Evolutionary conservation across 2,888 invertebrate genomes (phyloP), one percentile per base, ranked within the genome.

Genomic region (Synanthedon myopaeformis): DNA sequence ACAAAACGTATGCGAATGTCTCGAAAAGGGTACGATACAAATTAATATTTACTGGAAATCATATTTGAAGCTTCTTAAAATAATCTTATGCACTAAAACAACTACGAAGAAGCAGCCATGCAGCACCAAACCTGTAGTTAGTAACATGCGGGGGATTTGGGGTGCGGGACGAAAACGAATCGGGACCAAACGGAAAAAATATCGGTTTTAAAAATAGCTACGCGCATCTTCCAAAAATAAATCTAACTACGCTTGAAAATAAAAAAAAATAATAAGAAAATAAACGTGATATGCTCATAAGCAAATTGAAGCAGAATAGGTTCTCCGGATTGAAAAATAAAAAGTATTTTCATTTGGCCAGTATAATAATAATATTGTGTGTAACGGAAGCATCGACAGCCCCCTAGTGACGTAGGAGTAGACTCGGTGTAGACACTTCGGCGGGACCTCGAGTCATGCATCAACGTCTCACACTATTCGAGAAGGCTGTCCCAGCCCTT

Each of bases 231-330:
- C 70, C 35, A 35, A 72, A 81, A 81, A 74, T 77, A 77, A 79
- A 79, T 60, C 81, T 82, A 82, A 79, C 87, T 83, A 87, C 85
- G 64, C 58, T 76, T 75, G 70, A 76, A 72, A 79, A 53, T 53
- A 67, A 66, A 72, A 76, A 79, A 76, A 76, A 23, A 23, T 4
- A 23, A 23, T 23, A 60, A 65, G 63, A 65, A 72, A 66, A 79
- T 78, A 81, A 86, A 80, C 72, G 82, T 84, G 84, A 79, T 23
- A 23, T 82, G 85, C 77, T 81, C 76, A 79, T 79, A 87, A 88
- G 86, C 85, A 86, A 84, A 84, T 82, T 82, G 69, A 87, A 88
- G 87, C 87, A 87, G 86, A 87, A 87, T 87, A 87, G 86, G 87
- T 87, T 86, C 87, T 86, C 84, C 82, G 81, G 85, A 82, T 83